Base-by-base conservation (phyloP, 2,797 vertebrate species). In the Takifugu rubripes region DNA sequence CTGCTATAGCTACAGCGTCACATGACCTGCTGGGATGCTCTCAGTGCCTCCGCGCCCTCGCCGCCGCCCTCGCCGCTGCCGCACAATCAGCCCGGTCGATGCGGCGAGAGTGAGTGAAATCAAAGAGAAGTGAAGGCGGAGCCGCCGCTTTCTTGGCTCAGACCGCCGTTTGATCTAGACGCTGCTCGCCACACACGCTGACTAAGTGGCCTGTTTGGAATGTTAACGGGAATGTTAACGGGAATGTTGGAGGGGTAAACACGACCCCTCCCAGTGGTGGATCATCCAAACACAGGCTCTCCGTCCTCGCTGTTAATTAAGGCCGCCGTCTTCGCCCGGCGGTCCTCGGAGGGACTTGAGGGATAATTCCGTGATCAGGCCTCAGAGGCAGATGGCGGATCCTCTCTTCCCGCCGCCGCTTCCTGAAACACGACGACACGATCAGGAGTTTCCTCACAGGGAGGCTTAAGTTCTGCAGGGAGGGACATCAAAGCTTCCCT, bases 401-500 rank as follows among this genome's bases (percentile, higher is more conserved):
- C 17, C 14, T 54, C 27, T 52, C 49, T 46, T 61, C 25, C 9
- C 14, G 44, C n/a, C 1, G 1, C 16, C 53, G 36, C 45, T 33
- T 56, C 62, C 57, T 72, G 24, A 43, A 45, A 17, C 50, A 70
- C 70, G 77, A 82, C 71, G 78, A 56, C 68, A 86, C 81, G 72
- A 69, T 54, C 21, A 21, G 21, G 21, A 21, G 21, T 21, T 21
- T 21, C 21, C 21, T 21, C 21, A 21, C 21, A 21, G 21, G 21
- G 21, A 21, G 21, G 21, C 21, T 21, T 21, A 21, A 21, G 21
- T 21, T 21, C 66, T 6, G 46, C 66, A 45, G 3, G 54, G 58
- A 64, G 75, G 80, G 70, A 79, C 72, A 84, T 88, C 79, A 85
- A 83, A 85, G 85, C 68, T 43, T 55, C 71, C 67, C 79, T 33